These are phyloP conservation scores for Drosophila equinoxialis DNA, from an alignment of 1,140 invertebrate species.

Conservation along the genomic window DNA sequence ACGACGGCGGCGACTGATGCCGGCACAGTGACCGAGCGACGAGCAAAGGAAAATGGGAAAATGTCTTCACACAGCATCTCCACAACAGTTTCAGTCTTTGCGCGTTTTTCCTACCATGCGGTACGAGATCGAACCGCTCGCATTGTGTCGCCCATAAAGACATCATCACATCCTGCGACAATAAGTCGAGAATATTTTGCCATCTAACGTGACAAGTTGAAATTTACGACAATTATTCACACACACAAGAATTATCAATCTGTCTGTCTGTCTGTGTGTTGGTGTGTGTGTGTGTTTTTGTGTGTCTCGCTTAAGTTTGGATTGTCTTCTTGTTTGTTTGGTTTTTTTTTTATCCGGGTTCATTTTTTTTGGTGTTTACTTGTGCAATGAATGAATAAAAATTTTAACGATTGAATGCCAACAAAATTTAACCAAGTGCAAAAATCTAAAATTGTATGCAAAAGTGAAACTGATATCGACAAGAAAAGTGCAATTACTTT, in stretches of 20 bases:
- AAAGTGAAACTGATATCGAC: neutral
- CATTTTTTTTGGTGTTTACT: constrained; percentile 3
- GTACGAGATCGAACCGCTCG: constrained; percentile 23
- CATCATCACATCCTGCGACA: neutral
- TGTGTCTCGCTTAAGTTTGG: no score
- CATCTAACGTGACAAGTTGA: constrained; percentile 4
- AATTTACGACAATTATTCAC: neutral
- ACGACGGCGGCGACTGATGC: neutral
- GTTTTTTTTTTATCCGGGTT: neutral
- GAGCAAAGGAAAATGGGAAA: constrained; percentile 1
- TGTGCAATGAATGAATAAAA: neutral
- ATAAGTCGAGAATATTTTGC: constrained; percentile 9
- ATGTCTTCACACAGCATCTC: constrained; percentile 13
- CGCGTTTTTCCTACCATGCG: constrained; percentile 69
- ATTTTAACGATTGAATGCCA: neutral
- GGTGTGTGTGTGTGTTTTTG: neutral
- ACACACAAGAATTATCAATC: no score
- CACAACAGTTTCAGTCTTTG: constrained; percentile 60
- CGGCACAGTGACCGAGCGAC: constrained; percentile 11
- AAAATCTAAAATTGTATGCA: neutral
- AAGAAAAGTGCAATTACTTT: constrained; percentile 1
- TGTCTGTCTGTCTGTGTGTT: neutral
- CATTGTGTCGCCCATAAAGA: neutral
- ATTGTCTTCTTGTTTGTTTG: no score
- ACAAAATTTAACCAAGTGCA: neutral